Evolutionary conservation across 2,113 vertebrate genomes (phyloP), one percentile per base, ranked within the genome.

Genomic region (Rana temporaria): DNA sequence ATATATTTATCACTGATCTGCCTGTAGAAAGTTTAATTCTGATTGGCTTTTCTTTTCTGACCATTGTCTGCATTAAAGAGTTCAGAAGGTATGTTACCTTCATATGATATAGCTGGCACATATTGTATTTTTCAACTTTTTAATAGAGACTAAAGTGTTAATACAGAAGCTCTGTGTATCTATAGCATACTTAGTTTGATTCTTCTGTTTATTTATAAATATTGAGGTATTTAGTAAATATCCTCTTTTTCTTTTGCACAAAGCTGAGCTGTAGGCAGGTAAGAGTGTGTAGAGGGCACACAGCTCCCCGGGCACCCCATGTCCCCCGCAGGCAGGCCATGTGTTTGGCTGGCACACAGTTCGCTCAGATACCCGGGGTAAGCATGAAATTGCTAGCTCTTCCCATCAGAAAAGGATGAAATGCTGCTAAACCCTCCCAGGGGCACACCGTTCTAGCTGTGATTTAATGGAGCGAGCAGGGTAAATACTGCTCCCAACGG

Each of bases 401-500:
- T 66, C 62, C 75, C 75, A 66, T 22, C 76, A 55, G 76, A 65
- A 66, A 30, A 32, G 55, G 55, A 79, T 69, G 53, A 79, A 68
- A 42, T 42, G 32, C 52, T 18, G 67, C 56, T 80, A 80, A 80
- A 38, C 55, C 66, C 56, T 59, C 78, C 67, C 66, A 71, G 78
- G 24, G 66, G 67, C 78, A 20, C 56, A 32, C 22, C 19, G 55
- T 71, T 80, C 42, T 70, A 72, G 79, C 79, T 74, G 69, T 19
- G 70, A 74, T 72, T 73, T 74, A 82, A 82, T 82, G 69, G 79
- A 82, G 79, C 79, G 69, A 66, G 79, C 59, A 73, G 48, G 60
- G 79, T 82, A 82, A 81, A 82, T 74, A 48, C 79, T 82, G 70
- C n/a, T 82, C 79, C 79, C 79, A 82, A 74, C 62, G 69, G 79